phyloP scores from a whole-genome alignment of 2,888 invertebrate genomes.

The Drosophila tanythrix region DNA sequence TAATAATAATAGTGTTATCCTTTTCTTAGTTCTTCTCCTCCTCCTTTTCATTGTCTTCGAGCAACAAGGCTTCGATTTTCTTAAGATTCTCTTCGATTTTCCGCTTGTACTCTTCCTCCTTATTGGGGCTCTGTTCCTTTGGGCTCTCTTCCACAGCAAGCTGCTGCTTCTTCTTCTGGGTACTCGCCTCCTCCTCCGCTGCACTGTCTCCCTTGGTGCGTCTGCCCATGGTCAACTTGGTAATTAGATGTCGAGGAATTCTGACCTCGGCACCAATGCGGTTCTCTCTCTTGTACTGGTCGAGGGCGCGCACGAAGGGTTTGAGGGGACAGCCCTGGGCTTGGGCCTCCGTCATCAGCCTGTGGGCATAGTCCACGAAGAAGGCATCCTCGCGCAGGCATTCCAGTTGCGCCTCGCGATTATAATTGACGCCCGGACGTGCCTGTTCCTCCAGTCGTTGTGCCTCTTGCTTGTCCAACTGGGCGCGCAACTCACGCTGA shows the following conservation, averaged over 20 bases:
- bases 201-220: slow-evolving; percentile 66
- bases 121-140: slow-evolving; percentile 17
- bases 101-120: slow-evolving; percentile 39
- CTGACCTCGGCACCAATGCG: slow-evolving; percentile 73
- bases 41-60: neutral
- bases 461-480: slow-evolving; percentile 70
- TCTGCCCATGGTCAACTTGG: slow-evolving; percentile 76
- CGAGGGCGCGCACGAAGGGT: slow-evolving; percentile 73
- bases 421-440: slow-evolving; percentile 68
- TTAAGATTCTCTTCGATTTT: slow-evolving; percentile 50
- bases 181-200: slow-evolving; percentile 10
- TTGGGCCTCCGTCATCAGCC: slow-evolving; percentile 63
- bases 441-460: slow-evolving; percentile 61
- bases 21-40: neutral
- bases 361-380: slow-evolving; percentile 68
- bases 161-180: neutral
- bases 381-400: slow-evolving; percentile 68
- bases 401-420: slow-evolving; percentile 62
- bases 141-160: neutral
- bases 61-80: slow-evolving; percentile 56
- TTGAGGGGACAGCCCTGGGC: slow-evolving; percentile 70
- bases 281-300: slow-evolving; percentile 75
- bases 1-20: too few relatives aligned
- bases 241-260: slow-evolving; percentile 76
- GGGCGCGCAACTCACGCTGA: slow-evolving; percentile 37